Evolutionary conservation across 2,888 invertebrate species (phyloP).

Genomic region (Byasa hedistus): DNA sequence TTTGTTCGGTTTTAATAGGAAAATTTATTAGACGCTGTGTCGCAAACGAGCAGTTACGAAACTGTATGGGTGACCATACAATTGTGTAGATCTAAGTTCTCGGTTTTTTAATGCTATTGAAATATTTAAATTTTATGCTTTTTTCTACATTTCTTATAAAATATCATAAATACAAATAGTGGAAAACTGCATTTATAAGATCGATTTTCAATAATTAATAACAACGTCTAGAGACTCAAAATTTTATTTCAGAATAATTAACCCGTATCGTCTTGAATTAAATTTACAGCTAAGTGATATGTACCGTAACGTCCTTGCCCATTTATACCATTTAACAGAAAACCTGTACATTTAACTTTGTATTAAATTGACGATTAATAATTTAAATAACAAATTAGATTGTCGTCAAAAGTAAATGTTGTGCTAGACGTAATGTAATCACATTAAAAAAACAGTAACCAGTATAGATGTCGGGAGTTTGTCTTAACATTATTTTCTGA

Average conservation of each 20-base stretch:
- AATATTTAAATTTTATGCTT: not conserved
- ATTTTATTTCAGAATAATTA: not conserved
- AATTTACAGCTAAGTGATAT: not conserved
- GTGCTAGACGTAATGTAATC: too few species aligned
- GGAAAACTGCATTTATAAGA: not conserved
- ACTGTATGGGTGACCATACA: not conserved
- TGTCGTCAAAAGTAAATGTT: too few species aligned
- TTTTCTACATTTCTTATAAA: not conserved
- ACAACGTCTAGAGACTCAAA: not conserved
- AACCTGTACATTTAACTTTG: too few species aligned
- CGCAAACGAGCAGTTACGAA: not conserved
- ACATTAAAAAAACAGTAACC: too few species aligned
- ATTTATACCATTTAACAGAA: not conserved
- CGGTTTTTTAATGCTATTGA: not conserved
- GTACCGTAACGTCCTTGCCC: not conserved
- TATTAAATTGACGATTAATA: too few species aligned
- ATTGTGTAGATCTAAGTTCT: not conserved
- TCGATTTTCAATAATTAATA: not conserved
- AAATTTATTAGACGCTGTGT: conserved; percentile 27
- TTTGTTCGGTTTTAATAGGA: conserved; percentile 17
- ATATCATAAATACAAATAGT: not conserved
- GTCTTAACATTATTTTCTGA: too few species aligned
- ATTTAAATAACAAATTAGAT: too few species aligned
- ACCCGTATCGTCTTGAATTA: not conserved
- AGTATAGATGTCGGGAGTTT: too few species aligned